Percentiles rank a stretch among this genome's conserved stretches.
Evolutionary conservation across 2,888 invertebrate genomes (phyloP).

Genomic region (Synanthedon formicaeformis): DNA sequence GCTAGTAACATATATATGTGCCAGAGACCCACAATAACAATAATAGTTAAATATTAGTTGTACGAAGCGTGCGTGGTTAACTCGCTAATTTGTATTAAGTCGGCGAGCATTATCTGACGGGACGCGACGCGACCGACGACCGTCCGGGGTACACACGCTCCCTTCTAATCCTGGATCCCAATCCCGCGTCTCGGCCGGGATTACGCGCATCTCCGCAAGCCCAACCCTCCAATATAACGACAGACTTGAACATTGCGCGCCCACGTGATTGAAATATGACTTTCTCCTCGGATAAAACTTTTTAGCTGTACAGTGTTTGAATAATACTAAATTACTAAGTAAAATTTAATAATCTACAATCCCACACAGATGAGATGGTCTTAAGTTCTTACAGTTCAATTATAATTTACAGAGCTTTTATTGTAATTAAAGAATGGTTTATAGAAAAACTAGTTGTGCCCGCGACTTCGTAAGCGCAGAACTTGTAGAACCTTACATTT

Average conservation of each 20-base stretch:
- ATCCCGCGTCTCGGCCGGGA: constrained; percentile 35
- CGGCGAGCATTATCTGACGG: constrained; percentile 35
- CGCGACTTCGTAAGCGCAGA: too few species aligned
- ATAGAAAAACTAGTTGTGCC: too few species aligned
- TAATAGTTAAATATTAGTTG: constrained; percentile 18
- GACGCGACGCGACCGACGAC: constrained; percentile 6
- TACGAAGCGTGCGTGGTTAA: constrained; percentile 12
- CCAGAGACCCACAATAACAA: constrained; percentile 1
- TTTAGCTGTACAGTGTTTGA: too few species aligned
- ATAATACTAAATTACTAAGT: too few species aligned
- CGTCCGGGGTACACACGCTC: constrained; percentile 10
- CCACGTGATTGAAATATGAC: constrained; percentile 7
- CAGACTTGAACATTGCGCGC: constrained; percentile 6
- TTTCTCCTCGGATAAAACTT: neutral
- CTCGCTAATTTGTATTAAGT: constrained; percentile 47
- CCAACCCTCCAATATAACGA: constrained; percentile 21
- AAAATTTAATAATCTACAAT: too few species aligned
- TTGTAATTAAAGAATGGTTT: too few species aligned
- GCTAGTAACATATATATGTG: too few species aligned
- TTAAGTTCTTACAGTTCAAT: too few species aligned
- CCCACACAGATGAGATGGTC: too few species aligned
- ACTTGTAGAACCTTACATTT: too few species aligned
- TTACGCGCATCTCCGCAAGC: constrained; percentile 34
- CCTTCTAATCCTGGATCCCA: constrained; percentile 32
- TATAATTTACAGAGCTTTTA: too few species aligned